These are phyloP conservation scores for Arenaria interpres DNA, from an alignment of 2,113 vertebrate genomes.

Conservation along the genomic window DNA sequence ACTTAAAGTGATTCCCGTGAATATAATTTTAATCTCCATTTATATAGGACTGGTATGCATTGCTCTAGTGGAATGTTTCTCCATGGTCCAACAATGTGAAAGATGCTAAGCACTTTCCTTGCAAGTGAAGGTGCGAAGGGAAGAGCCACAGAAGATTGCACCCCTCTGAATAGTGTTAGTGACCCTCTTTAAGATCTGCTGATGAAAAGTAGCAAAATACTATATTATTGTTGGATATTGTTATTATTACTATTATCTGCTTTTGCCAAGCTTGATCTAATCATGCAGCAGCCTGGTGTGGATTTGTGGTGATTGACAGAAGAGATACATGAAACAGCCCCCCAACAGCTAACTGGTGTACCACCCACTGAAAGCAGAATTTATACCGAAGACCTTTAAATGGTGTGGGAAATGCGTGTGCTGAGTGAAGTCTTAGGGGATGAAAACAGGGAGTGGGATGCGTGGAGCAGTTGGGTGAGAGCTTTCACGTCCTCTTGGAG, in stretches of 20 bases:
- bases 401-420: accelerated
- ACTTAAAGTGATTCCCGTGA: not conserved
- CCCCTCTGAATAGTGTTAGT: not conserved
- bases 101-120: not conserved
- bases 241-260: not conserved
- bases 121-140: not conserved
- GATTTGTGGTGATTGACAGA: not conserved
- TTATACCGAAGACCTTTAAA: not conserved
- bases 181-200: not conserved
- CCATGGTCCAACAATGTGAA: not conserved
- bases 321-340: not conserved
- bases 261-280: not conserved
- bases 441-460: not conserved
- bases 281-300: not conserved
- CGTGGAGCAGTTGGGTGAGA: not conserved
- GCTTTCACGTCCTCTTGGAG: not conserved
- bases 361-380: not conserved
- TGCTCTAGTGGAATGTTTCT: not conserved
- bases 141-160: not conserved
- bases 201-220: not conserved
- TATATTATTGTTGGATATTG: not conserved
- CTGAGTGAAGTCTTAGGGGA: not conserved
- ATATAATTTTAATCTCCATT: not conserved
- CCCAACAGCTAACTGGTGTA: not conserved
- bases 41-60: not conserved